A percentile compares a stretch with the other conserved stretches of the same genome.
These are phyloP conservation scores for Tyrannus savana DNA, from an alignment of 2,113 vertebrate genomes.

Conservation along the genomic window DNA sequence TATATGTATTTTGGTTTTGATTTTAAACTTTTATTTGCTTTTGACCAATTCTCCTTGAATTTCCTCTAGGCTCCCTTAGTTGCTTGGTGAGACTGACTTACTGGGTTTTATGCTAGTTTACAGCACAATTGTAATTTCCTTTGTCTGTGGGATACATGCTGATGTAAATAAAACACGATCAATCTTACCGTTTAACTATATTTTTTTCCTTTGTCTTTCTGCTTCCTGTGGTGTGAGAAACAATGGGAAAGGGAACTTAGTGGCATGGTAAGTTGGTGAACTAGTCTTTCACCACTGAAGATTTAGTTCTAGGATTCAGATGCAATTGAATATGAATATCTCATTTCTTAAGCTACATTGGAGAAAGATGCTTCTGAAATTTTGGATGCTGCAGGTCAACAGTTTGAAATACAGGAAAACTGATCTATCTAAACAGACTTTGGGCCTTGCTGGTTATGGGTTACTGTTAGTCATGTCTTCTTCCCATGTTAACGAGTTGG, in stretches of 20 bases:
- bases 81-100: background rate
- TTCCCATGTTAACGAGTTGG: background rate
- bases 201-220: conserved; percentile 67
- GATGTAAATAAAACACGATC: background rate
- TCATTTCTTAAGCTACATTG: background rate
- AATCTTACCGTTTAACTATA: conserved; percentile 41
- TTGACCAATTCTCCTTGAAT: background rate
- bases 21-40: background rate
- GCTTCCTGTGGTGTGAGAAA: conserved; percentile 73
- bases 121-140: background rate
- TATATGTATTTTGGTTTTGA: background rate
- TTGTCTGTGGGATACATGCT: background rate
- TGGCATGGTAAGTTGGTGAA: conserved; percentile 70
- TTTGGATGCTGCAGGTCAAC: background rate
- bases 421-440: background rate
- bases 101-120: background rate
- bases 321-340: background rate
- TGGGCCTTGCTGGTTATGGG: background rate
- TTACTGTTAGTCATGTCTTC: background rate
- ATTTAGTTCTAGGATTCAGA: background rate
- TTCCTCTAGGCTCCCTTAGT: background rate
- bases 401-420: background rate
- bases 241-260: conserved; percentile 71
- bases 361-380: background rate
- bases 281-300: conserved; percentile 28